Evolutionary conservation across 2,888 invertebrate genomes (phyloP).

Genomic region (Papilio gigon): DNA sequence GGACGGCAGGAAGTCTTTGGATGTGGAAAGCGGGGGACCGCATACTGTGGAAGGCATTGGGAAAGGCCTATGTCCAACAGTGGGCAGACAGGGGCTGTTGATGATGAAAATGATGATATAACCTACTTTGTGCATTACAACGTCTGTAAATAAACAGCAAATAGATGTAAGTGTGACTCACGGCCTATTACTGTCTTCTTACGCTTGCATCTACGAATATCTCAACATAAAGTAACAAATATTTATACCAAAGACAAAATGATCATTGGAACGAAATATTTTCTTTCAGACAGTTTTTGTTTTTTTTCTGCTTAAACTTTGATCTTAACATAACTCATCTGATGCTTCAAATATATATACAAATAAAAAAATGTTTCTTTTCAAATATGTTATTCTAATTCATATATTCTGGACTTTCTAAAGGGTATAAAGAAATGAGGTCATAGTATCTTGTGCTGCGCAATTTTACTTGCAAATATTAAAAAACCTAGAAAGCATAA

Average conservation of each 20-base stretch:
- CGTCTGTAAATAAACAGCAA: conserved; percentile 16
- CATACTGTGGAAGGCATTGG: too few species aligned
- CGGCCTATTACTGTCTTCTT: conserved; percentile 30
- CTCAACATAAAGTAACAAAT: too few species aligned
- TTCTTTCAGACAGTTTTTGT: too few species aligned
- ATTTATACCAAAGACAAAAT: too few species aligned
- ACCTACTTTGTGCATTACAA: conserved; percentile 14
- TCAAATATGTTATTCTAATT: conserved; percentile 3
- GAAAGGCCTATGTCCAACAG: too few species aligned
- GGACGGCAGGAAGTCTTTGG: too few species aligned
- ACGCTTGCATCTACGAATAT: not conserved
- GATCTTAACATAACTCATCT: not conserved
- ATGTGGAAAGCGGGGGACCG: too few species aligned
- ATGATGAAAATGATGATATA: too few species aligned
- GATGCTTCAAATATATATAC: not conserved
- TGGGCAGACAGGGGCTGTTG: too few species aligned
- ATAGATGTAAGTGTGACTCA: conserved; percentile 30
- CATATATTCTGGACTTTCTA: conserved; percentile 22
- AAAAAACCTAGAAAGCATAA: conserved; percentile 48
- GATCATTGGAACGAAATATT: too few species aligned
- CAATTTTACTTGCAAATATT: conserved; percentile 68
- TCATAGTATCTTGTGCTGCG: conserved; percentile 57
- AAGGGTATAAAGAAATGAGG: conserved; percentile 51
- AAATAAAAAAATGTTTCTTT: not conserved
- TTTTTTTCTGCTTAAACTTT: not conserved